Evolutionary conservation across 2,888 invertebrate genomes (phyloP).

Genomic region (Conistra vaccinii): DNA sequence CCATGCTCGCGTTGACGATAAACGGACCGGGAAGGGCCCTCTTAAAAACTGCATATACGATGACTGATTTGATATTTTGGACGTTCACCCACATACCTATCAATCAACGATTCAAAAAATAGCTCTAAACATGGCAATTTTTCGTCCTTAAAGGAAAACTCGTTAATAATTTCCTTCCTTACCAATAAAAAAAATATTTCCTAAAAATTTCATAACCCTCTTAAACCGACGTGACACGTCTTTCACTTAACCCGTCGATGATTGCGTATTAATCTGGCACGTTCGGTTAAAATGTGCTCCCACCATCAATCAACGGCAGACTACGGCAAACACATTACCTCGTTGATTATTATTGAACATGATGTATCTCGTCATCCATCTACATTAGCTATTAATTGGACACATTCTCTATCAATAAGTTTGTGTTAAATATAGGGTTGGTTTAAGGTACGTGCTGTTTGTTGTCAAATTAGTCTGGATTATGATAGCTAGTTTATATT

Average conservation of each 20-base stretch:
- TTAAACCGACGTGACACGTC: slow-evolving; percentile 24
- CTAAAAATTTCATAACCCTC: slow-evolving; percentile 28
- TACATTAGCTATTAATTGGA: slow-evolving; percentile 58
- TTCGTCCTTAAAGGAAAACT: no score
- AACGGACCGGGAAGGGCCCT: no score
- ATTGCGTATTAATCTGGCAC: slow-evolving; percentile 64
- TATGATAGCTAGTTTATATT: background rate
- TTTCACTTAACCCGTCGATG: slow-evolving; percentile 56
- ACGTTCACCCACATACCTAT: background rate
- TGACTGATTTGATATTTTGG: background rate
- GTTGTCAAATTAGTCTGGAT: background rate
- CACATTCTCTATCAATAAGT: slow-evolving; percentile 39
- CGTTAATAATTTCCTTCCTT: no score
- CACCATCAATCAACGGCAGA: slow-evolving; percentile 59
- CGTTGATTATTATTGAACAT: slow-evolving; percentile 55
- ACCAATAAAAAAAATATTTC: slow-evolving; percentile 16
- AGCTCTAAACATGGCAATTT: background rate
- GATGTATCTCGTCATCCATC: slow-evolving; percentile 63
- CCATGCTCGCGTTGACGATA: no score
- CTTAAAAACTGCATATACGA: background rate
- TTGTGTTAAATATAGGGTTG: background rate
- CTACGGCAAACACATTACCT: slow-evolving; percentile 56
- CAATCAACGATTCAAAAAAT: background rate
- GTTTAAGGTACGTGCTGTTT: background rate
- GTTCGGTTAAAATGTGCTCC: slow-evolving; percentile 31